A percentile compares a stretch with the other conserved stretches of the same genome.
phyloP scores from a whole-genome alignment of 2,797 vertebrate genomes.

The Dicrostonyx torquatus region DNA sequence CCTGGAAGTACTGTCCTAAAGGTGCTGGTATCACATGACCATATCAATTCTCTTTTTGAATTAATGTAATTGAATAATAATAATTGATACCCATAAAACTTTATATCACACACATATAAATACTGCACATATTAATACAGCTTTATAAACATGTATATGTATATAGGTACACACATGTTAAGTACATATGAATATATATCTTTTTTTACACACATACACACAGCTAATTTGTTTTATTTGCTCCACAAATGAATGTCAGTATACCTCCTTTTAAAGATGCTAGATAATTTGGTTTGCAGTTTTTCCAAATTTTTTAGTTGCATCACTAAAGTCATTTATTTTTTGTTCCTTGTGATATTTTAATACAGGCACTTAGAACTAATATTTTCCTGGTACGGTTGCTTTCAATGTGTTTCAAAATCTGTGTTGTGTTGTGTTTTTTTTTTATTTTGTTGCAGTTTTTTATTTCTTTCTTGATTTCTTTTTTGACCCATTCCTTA shows the following conservation, averaged over 20 bases:
- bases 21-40: neutral
- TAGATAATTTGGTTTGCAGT: neutral
- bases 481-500: too few relatives aligned
- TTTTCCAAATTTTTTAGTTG: neutral
- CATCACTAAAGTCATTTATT: neutral
- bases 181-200: neutral
- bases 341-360: neutral
- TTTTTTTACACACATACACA: neutral
- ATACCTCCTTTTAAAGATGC: neutral
- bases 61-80: neutral
- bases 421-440: neutral
- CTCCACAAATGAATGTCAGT: neutral
- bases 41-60: neutral
- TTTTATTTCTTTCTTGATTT: too few relatives aligned
- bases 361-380: neutral
- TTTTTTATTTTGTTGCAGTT: neutral
- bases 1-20: neutral
- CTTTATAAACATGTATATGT: neutral
- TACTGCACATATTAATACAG: neutral
- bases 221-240: neutral
- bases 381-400: neutral
- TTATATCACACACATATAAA: neutral
- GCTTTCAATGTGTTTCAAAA: neutral
- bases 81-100: neutral
- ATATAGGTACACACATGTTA: neutral